Conservation (phyloP, 37 sponge, comb jelly and placozoan genomes). For the Cliona cf. orientalis region DNA sequence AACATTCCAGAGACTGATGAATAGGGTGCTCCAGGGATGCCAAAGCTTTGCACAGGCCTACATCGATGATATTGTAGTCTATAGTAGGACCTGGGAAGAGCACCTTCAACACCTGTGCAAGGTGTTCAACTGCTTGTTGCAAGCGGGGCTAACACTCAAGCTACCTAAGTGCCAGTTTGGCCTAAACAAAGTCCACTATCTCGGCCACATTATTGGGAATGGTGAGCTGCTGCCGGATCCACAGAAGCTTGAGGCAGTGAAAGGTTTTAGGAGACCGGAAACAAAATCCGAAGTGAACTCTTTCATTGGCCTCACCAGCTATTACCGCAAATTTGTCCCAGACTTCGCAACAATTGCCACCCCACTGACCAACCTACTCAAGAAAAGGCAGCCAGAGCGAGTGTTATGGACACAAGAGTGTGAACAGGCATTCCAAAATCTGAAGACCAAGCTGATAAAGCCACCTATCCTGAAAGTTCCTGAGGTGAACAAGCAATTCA, state of each 20-base stretch:
- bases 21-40: constrained; percentile 14
- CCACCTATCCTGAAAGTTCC: too few species aligned
- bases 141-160: constrained; percentile 10
- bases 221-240: constrained; percentile 14
- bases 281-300: constrained; percentile 11
- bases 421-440: too few species aligned
- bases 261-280: not conserved
- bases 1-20: constrained; percentile 25
- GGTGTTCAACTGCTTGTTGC: constrained; percentile 5
- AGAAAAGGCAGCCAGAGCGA: too few species aligned
- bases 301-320: constrained; percentile 31
- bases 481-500: too few species aligned
- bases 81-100: constrained; percentile 3
- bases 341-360: too few species aligned
- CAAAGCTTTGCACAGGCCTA: constrained; percentile 22
- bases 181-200: constrained; percentile 3
- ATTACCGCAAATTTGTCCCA: constrained; percentile 18
- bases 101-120: constrained; percentile 20
- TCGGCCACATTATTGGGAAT: constrained; percentile 34
- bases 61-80: constrained; percentile 8
- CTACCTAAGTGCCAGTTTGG: constrained; percentile 46
- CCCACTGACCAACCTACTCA: too few species aligned
- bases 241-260: constrained; percentile 24
- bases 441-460: too few species aligned
- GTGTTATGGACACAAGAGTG: too few species aligned